Conservation (phyloP, 1,140 invertebrate genomes). For the Drosophila pallidifrons region DNA sequence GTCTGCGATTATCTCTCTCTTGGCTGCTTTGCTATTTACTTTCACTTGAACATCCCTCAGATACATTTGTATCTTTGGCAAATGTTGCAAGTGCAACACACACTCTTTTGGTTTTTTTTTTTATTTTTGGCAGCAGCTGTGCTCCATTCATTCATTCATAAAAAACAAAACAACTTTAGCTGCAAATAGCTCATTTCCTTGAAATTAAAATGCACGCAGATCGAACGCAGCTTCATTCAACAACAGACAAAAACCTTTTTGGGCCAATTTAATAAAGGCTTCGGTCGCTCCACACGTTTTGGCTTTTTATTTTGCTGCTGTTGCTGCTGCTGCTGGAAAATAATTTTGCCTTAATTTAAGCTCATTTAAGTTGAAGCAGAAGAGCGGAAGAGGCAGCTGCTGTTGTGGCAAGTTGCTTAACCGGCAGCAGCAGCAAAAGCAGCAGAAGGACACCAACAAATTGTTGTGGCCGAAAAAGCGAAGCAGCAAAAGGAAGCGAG, state of each 20-base stretch:
- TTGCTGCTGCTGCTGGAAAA: conserved; percentile 53
- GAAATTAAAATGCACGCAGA: conserved; percentile 47
- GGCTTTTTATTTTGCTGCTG: conserved; percentile 73
- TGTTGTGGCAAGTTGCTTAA: conserved; percentile 64
- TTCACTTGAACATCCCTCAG: conserved; percentile 26
- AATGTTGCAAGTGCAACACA: conserved; percentile 1
- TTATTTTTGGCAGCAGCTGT: conserved; percentile 42
- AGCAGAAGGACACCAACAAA: conserved; percentile 68
- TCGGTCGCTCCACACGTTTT: conserved; percentile 73
- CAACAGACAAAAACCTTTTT: conserved; percentile 48
- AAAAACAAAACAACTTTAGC: conserved; percentile 47
- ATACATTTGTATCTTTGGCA: conserved; percentile 19
- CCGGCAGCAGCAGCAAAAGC: conserved; percentile 54
- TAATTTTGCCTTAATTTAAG: conserved; percentile 81
- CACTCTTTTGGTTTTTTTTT: neutral
- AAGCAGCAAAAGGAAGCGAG: conserved; percentile 8
- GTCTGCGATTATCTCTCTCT: conserved; percentile 30
- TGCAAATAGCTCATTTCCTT: conserved; percentile 78
- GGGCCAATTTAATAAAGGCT: conserved; percentile 67
- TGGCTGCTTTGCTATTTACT: conserved; percentile 17
- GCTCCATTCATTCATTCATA: conserved; percentile 56
- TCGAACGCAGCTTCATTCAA: conserved; percentile 31
- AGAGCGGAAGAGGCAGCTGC: conserved; percentile 43
- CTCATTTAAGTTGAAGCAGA: conserved; percentile 77
- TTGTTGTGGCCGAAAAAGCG: conserved; percentile 70